Percentiles rank a stretch among this genome's conserved stretches.
Evolutionary conservation across 2,888 invertebrate genomes (phyloP).

Genomic region (Rotaria magnacalcarata): DNA sequence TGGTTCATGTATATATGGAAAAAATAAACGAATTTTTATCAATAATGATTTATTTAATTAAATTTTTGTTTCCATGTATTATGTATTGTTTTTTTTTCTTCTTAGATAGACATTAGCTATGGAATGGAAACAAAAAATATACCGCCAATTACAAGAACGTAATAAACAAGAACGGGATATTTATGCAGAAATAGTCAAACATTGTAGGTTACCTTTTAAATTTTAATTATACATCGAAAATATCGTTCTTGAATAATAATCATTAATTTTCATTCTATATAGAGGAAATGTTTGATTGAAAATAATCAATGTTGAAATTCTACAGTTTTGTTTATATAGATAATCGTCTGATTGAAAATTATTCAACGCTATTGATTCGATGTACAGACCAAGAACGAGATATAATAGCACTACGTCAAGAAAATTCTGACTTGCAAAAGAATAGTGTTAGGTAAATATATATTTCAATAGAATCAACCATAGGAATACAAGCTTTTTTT

Average conservation of each 20-base stretch:
- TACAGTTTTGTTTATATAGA: background rate
- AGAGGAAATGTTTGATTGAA: too few species aligned
- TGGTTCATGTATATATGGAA: background rate
- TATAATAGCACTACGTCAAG: conserved; percentile 12
- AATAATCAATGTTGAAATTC: too few species aligned
- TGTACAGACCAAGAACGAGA: conserved; percentile 22
- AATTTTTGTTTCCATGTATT: background rate
- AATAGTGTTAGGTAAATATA: conserved; percentile 5
- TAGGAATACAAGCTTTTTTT: too few species aligned
- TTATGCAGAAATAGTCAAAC: conserved; percentile 14
- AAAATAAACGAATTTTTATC: background rate
- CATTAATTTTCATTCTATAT: too few species aligned
- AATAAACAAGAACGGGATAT: background rate
- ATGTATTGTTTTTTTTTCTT: background rate
- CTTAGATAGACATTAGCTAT: background rate
- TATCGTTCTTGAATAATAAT: too few species aligned
- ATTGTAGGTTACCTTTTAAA: background rate
- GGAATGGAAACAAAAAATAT: conserved; percentile 26
- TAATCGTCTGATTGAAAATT: conserved; percentile 36
- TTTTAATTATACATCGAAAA: background rate
- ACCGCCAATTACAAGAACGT: background rate
- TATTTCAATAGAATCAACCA: too few species aligned
- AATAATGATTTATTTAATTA: background rate
- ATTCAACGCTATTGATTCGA: conserved; percentile 12
- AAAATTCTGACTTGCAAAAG: conserved; percentile 29